These are phyloP conservation scores for Podotricha telesiphe DNA, from an alignment of 2,888 invertebrate species.

Conservation along the genomic window DNA sequence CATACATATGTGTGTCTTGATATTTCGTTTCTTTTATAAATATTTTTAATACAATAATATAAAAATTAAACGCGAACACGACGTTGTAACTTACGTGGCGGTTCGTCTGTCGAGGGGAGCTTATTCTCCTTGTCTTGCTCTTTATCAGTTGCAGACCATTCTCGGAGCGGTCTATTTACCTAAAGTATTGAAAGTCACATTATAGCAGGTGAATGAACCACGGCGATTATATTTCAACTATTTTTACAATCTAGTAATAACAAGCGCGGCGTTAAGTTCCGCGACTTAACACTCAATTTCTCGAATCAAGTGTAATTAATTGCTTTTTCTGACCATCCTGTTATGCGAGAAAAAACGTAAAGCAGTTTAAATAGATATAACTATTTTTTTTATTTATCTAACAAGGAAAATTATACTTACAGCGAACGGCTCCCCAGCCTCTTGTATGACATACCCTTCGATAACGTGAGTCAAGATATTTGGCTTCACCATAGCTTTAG, in stretches of 20 bases:
- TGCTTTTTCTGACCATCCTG: too few relatives aligned
- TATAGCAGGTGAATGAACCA: background rate
- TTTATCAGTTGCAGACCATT: constrained; percentile 66
- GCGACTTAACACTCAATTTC: too few relatives aligned
- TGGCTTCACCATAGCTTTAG: constrained; percentile 97
- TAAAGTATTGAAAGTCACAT: constrained; percentile 49
- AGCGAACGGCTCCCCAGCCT: constrained; percentile 95
- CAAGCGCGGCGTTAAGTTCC: too few relatives aligned
- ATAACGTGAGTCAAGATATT: constrained; percentile 98
- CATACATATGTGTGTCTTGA: background rate
- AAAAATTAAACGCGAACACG: background rate
- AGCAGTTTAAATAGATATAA: background rate
- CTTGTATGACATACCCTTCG: constrained; percentile 98
- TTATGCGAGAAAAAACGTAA: too few relatives aligned
- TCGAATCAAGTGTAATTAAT: too few relatives aligned
- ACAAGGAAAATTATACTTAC: constrained; percentile 82
- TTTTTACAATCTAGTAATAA: too few relatives aligned
- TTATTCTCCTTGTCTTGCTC: constrained; percentile 84
- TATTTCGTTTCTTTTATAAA: background rate
- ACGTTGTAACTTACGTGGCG: constrained; percentile 86
- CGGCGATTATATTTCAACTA: too few relatives aligned
- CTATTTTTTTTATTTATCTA: background rate
- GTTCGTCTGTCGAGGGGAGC: constrained; percentile 85
- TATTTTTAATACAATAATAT: background rate
- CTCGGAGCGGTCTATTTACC: constrained; percentile 77